Evolutionary conservation across 2,113 vertebrate species (phyloP).

Genomic region (Planiliza haematocheilus): DNA sequence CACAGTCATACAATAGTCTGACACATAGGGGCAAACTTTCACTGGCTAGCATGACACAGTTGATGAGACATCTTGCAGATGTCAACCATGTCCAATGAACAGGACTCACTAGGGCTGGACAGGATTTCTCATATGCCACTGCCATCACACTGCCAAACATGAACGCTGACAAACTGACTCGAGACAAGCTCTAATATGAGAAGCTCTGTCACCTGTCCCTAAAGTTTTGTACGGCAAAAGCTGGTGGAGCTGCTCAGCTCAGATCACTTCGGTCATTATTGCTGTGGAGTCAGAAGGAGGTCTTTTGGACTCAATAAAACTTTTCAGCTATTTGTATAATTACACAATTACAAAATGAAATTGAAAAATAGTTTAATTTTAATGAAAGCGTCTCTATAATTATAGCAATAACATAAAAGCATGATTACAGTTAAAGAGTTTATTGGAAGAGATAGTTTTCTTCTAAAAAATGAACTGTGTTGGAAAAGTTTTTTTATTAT

Average conservation of each 20-base stretch:
- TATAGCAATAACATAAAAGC: slow-evolving; percentile 9
- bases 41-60: not conserved
- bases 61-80: not conserved
- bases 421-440: not conserved
- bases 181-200: too few species aligned
- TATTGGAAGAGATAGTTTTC: not conserved
- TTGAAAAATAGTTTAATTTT: slow-evolving; percentile 15
- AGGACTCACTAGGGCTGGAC: not conserved
- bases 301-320: not conserved
- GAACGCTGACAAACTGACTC: too few species aligned
- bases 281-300: not conserved
- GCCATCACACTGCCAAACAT: too few species aligned
- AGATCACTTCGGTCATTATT: not conserved
- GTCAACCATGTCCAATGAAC: not conserved
- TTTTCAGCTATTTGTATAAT: slow-evolving; percentile 4
- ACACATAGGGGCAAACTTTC: too few species aligned
- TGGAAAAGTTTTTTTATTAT: too few species aligned
- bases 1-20: too few species aligned
- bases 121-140: not conserved
- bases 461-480: not conserved
- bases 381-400: slow-evolving; percentile 27
- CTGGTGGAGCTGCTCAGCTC: too few species aligned
- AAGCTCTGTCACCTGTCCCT: too few species aligned
- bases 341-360: slow-evolving; percentile 13
- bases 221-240: too few species aligned